Percentiles rank a stretch among this genome's conserved stretches.
Evolutionary conservation across 1,140 invertebrate genomes (phyloP).

Genomic region (Drosophila nigromelanica): DNA sequence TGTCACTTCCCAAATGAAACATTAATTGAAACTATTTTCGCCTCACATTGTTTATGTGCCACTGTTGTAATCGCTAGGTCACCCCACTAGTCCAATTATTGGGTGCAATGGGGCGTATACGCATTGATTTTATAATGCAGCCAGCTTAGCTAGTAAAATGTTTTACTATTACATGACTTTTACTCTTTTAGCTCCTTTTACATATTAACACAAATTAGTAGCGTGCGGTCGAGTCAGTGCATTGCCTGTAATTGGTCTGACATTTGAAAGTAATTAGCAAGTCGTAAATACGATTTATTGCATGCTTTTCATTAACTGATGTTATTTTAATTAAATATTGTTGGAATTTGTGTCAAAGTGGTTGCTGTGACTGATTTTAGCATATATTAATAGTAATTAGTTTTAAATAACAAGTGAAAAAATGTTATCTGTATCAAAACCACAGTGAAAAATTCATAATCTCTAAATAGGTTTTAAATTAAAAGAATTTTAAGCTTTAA

Average conservation of each 20-base stretch:
- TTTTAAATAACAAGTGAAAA: no score
- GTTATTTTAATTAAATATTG: conserved; percentile 2
- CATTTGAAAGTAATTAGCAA: conserved; percentile 46
- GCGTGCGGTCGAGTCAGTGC: neutral
- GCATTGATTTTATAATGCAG: neutral
- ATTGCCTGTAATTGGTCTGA: conserved; percentile 48
- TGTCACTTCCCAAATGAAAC: conserved; percentile 52
- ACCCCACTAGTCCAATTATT: neutral
- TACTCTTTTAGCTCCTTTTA: neutral
- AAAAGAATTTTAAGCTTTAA: no score
- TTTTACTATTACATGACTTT: neutral
- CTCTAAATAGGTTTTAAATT: no score
- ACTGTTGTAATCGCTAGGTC: conserved; percentile 12
- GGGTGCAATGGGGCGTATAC: conserved; percentile 9
- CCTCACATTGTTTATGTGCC: conserved; percentile 9
- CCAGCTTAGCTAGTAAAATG: neutral
- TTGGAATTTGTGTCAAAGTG: neutral
- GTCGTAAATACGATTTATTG: neutral
- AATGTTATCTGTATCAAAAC: no score
- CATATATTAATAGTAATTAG: no score
- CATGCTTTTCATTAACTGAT: neutral
- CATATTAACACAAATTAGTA: neutral
- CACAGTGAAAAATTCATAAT: no score
- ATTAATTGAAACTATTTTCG: conserved; percentile 63
- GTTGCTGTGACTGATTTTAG: no score